These are phyloP conservation scores for Eclectus roratus DNA, from an alignment of 2,113 vertebrate genomes.

Conservation along the genomic window DNA sequence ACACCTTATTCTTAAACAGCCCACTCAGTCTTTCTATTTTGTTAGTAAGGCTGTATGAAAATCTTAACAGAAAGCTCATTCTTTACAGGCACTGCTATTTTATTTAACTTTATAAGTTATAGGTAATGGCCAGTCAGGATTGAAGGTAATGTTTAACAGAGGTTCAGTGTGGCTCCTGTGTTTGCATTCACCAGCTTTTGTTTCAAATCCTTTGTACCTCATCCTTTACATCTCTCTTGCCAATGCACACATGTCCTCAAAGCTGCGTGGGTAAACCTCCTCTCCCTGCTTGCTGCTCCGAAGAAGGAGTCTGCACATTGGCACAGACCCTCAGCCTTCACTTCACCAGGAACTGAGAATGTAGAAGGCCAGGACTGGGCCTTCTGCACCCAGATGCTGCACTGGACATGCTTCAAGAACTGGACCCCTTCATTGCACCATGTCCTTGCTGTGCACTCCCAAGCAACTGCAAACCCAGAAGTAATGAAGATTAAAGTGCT, in stretches of 20 bases:
- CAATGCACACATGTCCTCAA: rapidly evolving
- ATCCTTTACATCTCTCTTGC: background rate
- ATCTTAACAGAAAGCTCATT: background rate
- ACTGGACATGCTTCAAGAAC: background rate
- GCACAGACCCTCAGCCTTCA: background rate
- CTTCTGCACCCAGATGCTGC: background rate
- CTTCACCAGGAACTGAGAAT: background rate
- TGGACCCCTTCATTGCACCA: rapidly evolving
- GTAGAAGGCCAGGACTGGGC: background rate
- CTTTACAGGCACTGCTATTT: background rate
- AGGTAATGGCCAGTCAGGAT: background rate
- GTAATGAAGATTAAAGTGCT: background rate
- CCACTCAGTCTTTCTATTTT: background rate
- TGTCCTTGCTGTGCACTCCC: background rate
- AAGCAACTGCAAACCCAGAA: background rate
- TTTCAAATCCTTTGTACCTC: background rate
- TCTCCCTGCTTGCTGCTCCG: background rate
- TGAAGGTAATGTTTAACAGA: background rate
- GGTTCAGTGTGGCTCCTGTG: background rate
- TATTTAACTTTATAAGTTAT: background rate
- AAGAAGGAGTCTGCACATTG: background rate
- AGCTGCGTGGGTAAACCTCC: background rate
- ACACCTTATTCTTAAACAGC: background rate
- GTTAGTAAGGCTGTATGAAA: background rate
- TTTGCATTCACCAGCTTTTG: background rate